A percentile compares a stretch with the other conserved stretches of the same genome.
These are phyloP conservation scores for Lutjanus campechanus DNA, from an alignment of 2,797 vertebrate genomes.

Conservation along the genomic window DNA sequence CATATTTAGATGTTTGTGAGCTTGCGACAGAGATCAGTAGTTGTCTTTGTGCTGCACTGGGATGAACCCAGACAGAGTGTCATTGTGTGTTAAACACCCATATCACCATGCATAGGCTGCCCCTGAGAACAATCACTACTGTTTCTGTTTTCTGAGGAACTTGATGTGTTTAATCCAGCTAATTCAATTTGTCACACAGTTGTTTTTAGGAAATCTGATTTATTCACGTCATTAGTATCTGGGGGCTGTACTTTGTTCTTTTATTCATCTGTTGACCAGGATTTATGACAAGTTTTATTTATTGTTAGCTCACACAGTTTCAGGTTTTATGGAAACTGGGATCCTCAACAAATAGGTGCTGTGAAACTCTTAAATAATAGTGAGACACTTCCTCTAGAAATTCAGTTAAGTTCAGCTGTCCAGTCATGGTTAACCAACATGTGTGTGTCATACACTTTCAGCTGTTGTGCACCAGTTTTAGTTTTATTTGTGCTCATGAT, in stretches of 20 bases:
- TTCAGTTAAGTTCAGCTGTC: neutral
- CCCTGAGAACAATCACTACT: conserved; percentile 58
- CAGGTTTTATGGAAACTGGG: neutral
- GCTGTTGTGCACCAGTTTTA: neutral
- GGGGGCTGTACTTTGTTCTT: neutral
- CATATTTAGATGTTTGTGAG: conserved; percentile 29
- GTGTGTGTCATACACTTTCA: neutral
- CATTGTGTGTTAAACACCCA: conserved; percentile 68
- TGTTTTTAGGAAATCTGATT: conserved; percentile 62
- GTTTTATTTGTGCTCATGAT: neutral
- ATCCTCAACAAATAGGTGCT: neutral
- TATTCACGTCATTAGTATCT: conserved; percentile 24
- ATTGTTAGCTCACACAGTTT: neutral
- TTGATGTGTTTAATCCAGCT: conserved; percentile 49
- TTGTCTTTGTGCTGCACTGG: conserved; percentile 55
- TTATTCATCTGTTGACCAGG: neutral
- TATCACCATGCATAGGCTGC: conserved; percentile 36
- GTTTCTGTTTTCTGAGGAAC: conserved; percentile 45
- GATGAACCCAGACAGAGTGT: conserved; percentile 54
- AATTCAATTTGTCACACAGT: conserved; percentile 56
- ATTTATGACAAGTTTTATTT: neutral
- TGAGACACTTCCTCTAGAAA: neutral
- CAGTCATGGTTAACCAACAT: neutral
- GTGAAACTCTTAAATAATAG: neutral
- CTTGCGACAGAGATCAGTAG: conserved; percentile 38